Conservation (phyloP, 1,140 invertebrate species). For the Bombus haemorrhoidalis region DNA sequence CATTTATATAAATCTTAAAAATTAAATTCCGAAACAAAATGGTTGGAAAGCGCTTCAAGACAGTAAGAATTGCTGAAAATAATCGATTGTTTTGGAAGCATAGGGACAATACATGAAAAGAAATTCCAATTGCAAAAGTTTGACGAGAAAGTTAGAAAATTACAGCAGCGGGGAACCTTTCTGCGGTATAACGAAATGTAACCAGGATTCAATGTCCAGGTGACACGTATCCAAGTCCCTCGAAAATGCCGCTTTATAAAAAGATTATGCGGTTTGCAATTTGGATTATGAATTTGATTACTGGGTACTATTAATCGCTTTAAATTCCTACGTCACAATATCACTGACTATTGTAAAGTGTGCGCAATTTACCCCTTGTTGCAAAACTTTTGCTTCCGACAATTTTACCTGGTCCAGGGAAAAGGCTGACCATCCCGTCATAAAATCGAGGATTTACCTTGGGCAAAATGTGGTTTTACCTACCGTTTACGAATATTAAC, state of each 20-base stretch:
- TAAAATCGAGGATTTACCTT: constrained; percentile 31
- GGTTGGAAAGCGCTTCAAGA: too few species aligned
- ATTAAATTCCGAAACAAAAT: not conserved
- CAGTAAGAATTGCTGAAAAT: too few species aligned
- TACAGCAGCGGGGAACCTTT: too few species aligned
- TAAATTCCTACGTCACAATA: constrained; percentile 21
- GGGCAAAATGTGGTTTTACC: not conserved
- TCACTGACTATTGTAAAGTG: constrained; percentile 41
- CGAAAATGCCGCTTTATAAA: constrained; percentile 74
- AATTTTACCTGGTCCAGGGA: constrained; percentile 36
- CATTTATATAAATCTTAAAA: not conserved
- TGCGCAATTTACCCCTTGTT: not conserved
- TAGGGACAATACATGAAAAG: not conserved
- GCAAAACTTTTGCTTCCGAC: constrained; percentile 24
- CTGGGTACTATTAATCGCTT: constrained; percentile 40
- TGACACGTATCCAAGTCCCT: constrained; percentile 43
- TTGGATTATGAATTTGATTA: constrained; percentile 75
- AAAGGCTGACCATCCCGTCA: not conserved
- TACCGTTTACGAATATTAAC: constrained; percentile 1
- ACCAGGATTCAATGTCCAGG: not conserved
- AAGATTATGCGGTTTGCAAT: constrained; percentile 71
- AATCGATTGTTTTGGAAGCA: not conserved
- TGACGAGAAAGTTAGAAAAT: too few species aligned
- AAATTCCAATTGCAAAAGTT: too few species aligned
- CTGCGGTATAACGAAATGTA: too few species aligned